Percentiles rank a stretch among this genome's conserved stretches.
These are phyloP conservation scores for Pyrrhia umbra DNA, from an alignment of 2,888 invertebrate genomes.

Conservation along the genomic window DNA sequence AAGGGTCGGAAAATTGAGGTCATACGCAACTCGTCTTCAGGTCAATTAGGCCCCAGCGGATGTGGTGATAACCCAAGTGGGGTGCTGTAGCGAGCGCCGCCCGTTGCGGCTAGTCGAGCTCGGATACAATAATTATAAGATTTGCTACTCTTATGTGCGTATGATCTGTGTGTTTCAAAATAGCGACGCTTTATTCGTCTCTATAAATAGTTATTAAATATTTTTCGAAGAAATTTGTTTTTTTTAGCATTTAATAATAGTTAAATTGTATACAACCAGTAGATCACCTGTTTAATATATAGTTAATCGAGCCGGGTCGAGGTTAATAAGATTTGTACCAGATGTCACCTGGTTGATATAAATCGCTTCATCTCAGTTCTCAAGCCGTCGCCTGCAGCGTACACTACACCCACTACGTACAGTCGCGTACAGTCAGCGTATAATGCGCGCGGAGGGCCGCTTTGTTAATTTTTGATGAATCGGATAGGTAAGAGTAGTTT, in stretches of 20 bases:
- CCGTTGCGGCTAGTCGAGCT: not conserved
- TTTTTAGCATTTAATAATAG: no score
- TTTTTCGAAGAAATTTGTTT: no score
- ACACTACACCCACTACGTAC: conserved; percentile 42
- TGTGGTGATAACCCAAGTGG: conserved; percentile 53
- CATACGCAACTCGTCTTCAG: conserved; percentile 76
- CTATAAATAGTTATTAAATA: not conserved
- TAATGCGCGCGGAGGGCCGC: conserved; percentile 65
- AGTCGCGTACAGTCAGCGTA: conserved; percentile 60
- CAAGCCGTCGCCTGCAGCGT: conserved; percentile 14
- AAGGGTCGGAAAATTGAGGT: conserved; percentile 78
- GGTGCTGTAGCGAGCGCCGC: conserved; percentile 43
- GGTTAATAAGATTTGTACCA: no score
- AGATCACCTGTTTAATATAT: no score
- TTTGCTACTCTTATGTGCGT: not conserved
- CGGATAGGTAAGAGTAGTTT: conserved; percentile 70
- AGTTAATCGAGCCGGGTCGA: no score
- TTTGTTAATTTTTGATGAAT: conserved; percentile 78
- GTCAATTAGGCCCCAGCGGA: conserved; percentile 75
- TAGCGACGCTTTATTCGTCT: not conserved
- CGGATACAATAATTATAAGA: not conserved
- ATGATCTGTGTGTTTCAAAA: not conserved
- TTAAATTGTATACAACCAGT: no score
- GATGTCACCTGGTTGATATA: not conserved
- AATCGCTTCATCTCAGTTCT: conserved; percentile 30